Base-by-base conservation (phyloP, 2,113 vertebrate genomes). In the Osmerus eperlanus region DNA sequence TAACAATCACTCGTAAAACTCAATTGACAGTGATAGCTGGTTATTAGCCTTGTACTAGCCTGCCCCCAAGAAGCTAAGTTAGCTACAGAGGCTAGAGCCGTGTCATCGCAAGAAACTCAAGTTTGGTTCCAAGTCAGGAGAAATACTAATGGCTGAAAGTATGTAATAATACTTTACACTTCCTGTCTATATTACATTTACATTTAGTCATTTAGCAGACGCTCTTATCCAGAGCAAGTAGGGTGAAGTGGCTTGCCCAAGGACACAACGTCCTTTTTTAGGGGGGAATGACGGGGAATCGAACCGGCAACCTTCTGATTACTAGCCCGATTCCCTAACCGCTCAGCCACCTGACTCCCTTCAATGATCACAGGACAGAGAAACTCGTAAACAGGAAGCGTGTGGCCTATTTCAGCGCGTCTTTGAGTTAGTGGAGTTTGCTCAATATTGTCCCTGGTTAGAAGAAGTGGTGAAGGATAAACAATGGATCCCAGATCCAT, bases 401-500 rank as follows among this genome's bases (percentile, higher is more conserved):
- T 11, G 54, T 70, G 8, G 15, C 23, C 28, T 77, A n/a, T n/a
- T 62, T 25, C 5, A 1, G 23, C 53, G 47, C 51, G 69, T 70
- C 65, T 32, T 58, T 29, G 62, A 71, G 75, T 77, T 82, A 73
- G 55, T 14, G 13, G 64, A 80, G 71, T 41, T 41, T 41, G 5
- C 82, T 86, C 58, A 16, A 84, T 72, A 85, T 75, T 65, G 62
- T 74, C 80, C 81, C 73, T 23, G 65, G 68, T 58, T 63, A 47
- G 74, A 12, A 65, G 69, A 83, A 80, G 13, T 72, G 75, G 68
- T 75, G 78, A 84, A 81, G 72, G 82, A 88, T 86, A 90, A 91
- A 91, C 85, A 91, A 88, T 85, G 77, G 80, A 71, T 74, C 73
- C 68, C 75, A 70, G 85, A 87, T 90, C 90, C 82, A 91, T 91